Evolutionary conservation across 2,888 invertebrate genomes (phyloP).

Genomic region (Tetragonisca angustula): DNA sequence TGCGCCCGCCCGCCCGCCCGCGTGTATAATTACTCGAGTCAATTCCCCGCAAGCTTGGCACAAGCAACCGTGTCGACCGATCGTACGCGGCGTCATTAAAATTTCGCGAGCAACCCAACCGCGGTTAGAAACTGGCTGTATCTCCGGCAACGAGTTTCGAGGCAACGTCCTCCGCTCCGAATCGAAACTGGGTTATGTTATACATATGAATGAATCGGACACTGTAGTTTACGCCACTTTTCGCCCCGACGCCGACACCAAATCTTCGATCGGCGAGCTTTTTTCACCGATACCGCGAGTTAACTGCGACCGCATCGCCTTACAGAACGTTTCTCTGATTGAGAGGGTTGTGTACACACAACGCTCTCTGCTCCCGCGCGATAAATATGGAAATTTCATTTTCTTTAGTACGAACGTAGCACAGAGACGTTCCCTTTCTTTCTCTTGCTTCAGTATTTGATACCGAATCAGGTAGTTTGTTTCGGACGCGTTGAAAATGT

Average conservation of each 20-base stretch:
- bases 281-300: conserved; percentile 40
- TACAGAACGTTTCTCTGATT: conserved; percentile 11
- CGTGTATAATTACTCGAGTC: conserved; percentile 49
- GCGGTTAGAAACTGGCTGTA: conserved; percentile 39
- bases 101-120: conserved; percentile 35
- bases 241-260: conserved; percentile 31
- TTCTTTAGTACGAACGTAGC: background rate
- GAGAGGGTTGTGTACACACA: no score
- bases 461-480: no score
- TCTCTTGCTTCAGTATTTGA: background rate
- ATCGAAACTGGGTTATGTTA: conserved; percentile 60
- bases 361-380: background rate
- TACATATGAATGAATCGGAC: conserved; percentile 64
- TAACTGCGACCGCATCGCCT: conserved; percentile 34
- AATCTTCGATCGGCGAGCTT: conserved; percentile 16
- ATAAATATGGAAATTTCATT: no score
- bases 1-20: background rate
- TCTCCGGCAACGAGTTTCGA: conserved; percentile 33
- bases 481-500: no score
- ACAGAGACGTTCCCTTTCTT: background rate
- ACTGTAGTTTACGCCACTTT: conserved; percentile 41
- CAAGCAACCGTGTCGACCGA: conserved; percentile 2
- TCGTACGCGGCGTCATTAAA: conserved; percentile 38
- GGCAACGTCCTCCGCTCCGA: conserved; percentile 12
- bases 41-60: conserved; percentile 32